phyloP scores from a whole-genome alignment of 23 tunicate species.

The Ciona savignyi region DNA sequence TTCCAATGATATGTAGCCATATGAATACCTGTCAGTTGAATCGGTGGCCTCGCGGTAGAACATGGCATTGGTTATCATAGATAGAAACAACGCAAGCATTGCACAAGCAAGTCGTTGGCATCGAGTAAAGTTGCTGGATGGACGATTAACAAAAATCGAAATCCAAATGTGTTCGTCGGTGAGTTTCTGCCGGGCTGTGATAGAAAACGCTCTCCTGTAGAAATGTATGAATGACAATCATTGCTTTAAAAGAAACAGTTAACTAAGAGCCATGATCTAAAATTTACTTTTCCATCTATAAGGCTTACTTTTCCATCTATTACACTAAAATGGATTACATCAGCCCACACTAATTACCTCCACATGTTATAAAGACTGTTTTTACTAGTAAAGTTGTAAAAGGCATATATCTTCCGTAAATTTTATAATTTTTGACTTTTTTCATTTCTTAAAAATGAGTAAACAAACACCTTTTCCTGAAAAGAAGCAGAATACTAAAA shows the following conservation, averaged over 20 bases:
- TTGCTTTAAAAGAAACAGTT: too few species aligned
- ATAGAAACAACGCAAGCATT: slow-evolving; percentile 17
- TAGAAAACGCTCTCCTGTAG: slow-evolving; percentile 25
- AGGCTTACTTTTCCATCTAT: too few species aligned
- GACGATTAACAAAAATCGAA: slow-evolving; percentile 30
- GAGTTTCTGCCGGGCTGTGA: slow-evolving; percentile 16
- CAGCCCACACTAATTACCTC: too few species aligned
- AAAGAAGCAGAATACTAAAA: not conserved
- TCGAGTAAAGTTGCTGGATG: slow-evolving; percentile 33
- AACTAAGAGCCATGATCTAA: too few species aligned
- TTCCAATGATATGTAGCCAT: not conserved
- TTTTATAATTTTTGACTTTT: not conserved
- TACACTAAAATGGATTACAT: too few species aligned
- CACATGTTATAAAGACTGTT: too few species aligned
- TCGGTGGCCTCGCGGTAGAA: slow-evolving; percentile 23
- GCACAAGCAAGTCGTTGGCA: slow-evolving; percentile 51
- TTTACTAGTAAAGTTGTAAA: too few species aligned
- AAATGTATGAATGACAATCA: too few species aligned
- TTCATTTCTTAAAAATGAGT: not conserved
- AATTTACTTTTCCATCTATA: too few species aligned
- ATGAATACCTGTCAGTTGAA: slow-evolving; percentile 15
- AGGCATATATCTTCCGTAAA: too few species aligned
- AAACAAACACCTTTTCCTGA: not conserved
- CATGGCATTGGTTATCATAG: slow-evolving; percentile 46
- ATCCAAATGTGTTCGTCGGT: slow-evolving; percentile 24